A percentile compares a stretch with the other conserved stretches of the same genome.
phyloP scores from a whole-genome alignment of 2,888 invertebrate genomes.

The Euclidia mi region DNA sequence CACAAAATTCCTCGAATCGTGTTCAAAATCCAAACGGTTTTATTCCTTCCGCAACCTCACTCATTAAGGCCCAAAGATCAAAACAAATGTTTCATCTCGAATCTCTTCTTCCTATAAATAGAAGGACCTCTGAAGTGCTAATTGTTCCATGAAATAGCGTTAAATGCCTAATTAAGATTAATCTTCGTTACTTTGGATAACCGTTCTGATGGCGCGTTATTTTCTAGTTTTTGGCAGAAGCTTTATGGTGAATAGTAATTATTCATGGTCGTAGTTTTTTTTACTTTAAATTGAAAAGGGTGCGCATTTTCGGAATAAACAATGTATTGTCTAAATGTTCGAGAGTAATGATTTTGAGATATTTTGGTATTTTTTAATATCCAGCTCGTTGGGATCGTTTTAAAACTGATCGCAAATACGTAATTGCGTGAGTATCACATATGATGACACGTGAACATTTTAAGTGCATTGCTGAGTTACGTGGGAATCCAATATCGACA shows the following conservation, averaged over 20 bases:
- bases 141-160: slow-evolving; percentile 34
- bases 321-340: no score
- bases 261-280: slow-evolving; percentile 17
- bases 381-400: no score
- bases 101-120: slow-evolving; percentile 20
- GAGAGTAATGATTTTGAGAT: no score
- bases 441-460: no score
- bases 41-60: neutral
- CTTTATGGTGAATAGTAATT: slow-evolving; percentile 34
- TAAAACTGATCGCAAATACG: no score
- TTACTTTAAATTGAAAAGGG: slow-evolving; percentile 15
- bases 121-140: slow-evolving; percentile 20
- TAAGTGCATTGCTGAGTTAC: no score
- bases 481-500: no score
- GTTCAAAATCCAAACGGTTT: neutral
- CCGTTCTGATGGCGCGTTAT: slow-evolving; percentile 49
- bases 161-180: slow-evolving; percentile 66
- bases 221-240: slow-evolving; percentile 27
- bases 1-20: no score
- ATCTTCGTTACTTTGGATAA: slow-evolving; percentile 64
- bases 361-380: no score
- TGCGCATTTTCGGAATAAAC: slow-evolving; percentile 1
- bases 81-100: slow-evolving; percentile 4
- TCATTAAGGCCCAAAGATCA: neutral
- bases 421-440: no score